Conservation (phyloP, 2,797 vertebrate genomes). For the Ambastaia sidthimunki region DNA sequence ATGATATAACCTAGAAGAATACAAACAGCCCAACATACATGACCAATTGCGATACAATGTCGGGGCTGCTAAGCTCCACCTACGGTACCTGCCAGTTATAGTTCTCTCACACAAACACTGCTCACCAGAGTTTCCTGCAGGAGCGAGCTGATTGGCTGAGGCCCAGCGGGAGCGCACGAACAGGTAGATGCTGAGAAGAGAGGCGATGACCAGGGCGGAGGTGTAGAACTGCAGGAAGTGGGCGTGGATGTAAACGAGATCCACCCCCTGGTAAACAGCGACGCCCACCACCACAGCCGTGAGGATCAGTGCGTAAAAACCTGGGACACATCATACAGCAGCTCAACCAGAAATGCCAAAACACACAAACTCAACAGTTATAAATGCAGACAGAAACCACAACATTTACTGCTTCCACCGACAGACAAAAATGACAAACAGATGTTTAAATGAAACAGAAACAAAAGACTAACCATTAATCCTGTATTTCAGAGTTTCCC, state of each 20-base stretch:
- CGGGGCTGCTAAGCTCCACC: no score
- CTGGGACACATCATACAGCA: slow-evolving; percentile 65
- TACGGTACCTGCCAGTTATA: no score
- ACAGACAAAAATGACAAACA: no score
- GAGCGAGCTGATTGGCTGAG: slow-evolving; percentile 76
- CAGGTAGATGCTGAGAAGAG: slow-evolving; percentile 85
- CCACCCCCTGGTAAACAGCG: slow-evolving; percentile 73
- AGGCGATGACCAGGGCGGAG: slow-evolving; percentile 77
- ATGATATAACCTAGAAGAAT: slow-evolving; percentile 79
- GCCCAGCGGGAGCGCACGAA: slow-evolving; percentile 78
- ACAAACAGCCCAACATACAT: not conserved
- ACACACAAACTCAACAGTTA: not conserved
- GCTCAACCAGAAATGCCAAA: not conserved
- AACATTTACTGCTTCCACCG: no score
- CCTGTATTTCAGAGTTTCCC: slow-evolving; percentile 87
- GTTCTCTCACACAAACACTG: not conserved
- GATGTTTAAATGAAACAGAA: no score
- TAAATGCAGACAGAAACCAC: no score
- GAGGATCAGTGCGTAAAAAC: slow-evolving; percentile 83
- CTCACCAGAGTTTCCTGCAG: slow-evolving; percentile 90
- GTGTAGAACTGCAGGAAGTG: slow-evolving; percentile 86
- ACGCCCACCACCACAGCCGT: slow-evolving; percentile 71
- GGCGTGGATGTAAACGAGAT: slow-evolving; percentile 83
- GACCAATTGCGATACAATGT: no score
- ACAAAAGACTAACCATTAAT: slow-evolving; percentile 83